Conservation (phyloP, 64 coral and sea anemone species). For the Montipora capricornis region DNA sequence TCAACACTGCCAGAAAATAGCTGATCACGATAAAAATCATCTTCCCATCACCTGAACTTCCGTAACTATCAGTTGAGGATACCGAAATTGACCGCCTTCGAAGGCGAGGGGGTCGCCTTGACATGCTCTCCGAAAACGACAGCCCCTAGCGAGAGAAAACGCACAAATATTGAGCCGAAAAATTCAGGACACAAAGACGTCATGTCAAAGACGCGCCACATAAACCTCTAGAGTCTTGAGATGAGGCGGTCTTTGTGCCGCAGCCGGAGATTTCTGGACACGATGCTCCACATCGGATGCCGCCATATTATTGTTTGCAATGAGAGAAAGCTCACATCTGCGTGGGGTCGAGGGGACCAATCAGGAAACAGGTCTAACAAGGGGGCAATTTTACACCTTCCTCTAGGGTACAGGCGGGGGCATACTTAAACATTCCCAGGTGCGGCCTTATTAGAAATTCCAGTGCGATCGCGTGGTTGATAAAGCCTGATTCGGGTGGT, state of each 20-base stretch:
- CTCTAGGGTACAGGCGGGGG: too few species aligned
- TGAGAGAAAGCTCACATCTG: neutral
- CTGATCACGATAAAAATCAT: neutral
- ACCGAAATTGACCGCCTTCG: slow-evolving; percentile 99
- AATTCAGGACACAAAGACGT: slow-evolving; percentile 21
- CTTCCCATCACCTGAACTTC: slow-evolving; percentile 93
- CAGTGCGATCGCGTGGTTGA: too few species aligned
- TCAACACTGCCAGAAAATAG: neutral
- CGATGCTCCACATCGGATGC: slow-evolving; percentile 85
- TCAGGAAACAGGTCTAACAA: neutral
- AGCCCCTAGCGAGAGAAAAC: slow-evolving; percentile 86
- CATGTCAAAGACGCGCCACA: neutral
- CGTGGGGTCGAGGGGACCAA: slow-evolving; percentile 36
- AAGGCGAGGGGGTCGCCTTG: slow-evolving; percentile 96
- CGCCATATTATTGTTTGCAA: slow-evolving; percentile 81
- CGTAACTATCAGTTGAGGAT: slow-evolving; percentile 98
- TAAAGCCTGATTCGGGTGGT: too few species aligned
- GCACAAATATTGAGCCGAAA: slow-evolving; percentile 4
- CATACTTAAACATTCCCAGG: too few species aligned
- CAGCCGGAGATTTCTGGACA: slow-evolving; percentile 95
- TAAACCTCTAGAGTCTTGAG: slow-evolving; percentile 88
- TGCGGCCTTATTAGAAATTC: too few species aligned
- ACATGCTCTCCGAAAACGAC: slow-evolving; percentile 99
- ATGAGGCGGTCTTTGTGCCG: slow-evolving; percentile 95
- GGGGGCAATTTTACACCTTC: neutral